Evolutionary conservation across 2,888 invertebrate genomes (phyloP).

Genomic region (Sinohyriopsis cumingii): DNA sequence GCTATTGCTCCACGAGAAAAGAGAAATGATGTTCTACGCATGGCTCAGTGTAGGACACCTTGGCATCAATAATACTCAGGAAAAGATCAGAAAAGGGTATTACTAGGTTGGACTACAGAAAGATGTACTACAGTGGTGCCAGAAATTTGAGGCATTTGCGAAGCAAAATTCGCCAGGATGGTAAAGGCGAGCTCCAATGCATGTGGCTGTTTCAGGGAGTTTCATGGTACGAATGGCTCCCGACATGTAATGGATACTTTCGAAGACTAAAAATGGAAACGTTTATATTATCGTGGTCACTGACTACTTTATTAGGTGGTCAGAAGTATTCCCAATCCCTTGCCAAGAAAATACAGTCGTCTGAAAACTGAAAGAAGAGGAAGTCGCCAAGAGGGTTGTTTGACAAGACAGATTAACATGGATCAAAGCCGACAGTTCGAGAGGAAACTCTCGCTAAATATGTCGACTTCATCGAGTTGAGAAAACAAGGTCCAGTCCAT

Average conservation of each 20-base stretch:
- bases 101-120: slow-evolving; percentile 15
- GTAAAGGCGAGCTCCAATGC: too few relatives aligned
- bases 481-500: too few relatives aligned
- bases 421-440: too few relatives aligned
- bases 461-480: too few relatives aligned
- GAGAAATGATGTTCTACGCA: slow-evolving; percentile 5
- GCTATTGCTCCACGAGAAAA: slow-evolving; percentile 2
- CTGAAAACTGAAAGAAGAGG: too few relatives aligned
- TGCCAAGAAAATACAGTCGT: too few relatives aligned
- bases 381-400: too few relatives aligned
- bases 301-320: slow-evolving; percentile 29
- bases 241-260: slow-evolving; percentile 18
- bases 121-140: slow-evolving; percentile 4
- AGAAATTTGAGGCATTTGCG: too few relatives aligned
- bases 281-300: slow-evolving; percentile 20
- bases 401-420: too few relatives aligned
- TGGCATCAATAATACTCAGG: slow-evolving; percentile 9
- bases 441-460: too few relatives aligned
- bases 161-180: too few relatives aligned
- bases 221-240: slow-evolving; percentile 20
- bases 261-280: slow-evolving; percentile 18
- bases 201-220: neutral
- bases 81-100: slow-evolving; percentile 7
- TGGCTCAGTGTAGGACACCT: slow-evolving; percentile 10
- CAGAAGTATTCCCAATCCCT: slow-evolving; percentile 21